Evolutionary conservation across 1,140 invertebrate genomes (phyloP).

Genomic region (Ceratosolen solmsi): DNA sequence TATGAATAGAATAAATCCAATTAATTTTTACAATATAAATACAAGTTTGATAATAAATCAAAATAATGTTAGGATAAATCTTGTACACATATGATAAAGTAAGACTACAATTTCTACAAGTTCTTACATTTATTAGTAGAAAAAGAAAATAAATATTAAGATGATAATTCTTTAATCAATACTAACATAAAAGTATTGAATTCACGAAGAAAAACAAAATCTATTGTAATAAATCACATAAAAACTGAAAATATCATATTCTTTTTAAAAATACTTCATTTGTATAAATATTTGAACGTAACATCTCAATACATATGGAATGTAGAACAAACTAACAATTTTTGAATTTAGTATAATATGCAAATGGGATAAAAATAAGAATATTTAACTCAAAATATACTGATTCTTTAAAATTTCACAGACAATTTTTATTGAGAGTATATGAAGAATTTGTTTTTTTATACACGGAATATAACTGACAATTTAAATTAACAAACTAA

Average conservation of each 20-base stretch:
- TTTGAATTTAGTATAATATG: no score
- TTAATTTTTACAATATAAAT: no score
- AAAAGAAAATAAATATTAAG: not conserved
- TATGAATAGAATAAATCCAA: no score
- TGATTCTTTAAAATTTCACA: not conserved
- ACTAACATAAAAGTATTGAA: not conserved
- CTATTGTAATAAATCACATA: no score
- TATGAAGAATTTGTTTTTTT: no score
- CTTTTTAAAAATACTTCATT: not conserved
- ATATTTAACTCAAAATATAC: not conserved
- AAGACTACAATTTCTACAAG: not conserved
- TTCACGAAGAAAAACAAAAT: not conserved
- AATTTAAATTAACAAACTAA: no score
- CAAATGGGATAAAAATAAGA: not conserved
- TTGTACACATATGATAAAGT: not conserved
- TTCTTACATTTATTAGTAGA: no score
- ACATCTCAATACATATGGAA: not conserved
- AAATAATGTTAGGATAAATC: not conserved
- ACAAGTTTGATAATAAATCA: not conserved
- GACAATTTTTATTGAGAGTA: no score
- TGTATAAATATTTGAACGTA: not conserved
- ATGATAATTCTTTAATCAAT: not conserved
- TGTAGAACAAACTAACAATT: no score
- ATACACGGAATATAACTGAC: no score
- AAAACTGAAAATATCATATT: not conserved